phyloP scores from a whole-genome alignment of 2,113 vertebrate genomes.

The Scortum barcoo region DNA sequence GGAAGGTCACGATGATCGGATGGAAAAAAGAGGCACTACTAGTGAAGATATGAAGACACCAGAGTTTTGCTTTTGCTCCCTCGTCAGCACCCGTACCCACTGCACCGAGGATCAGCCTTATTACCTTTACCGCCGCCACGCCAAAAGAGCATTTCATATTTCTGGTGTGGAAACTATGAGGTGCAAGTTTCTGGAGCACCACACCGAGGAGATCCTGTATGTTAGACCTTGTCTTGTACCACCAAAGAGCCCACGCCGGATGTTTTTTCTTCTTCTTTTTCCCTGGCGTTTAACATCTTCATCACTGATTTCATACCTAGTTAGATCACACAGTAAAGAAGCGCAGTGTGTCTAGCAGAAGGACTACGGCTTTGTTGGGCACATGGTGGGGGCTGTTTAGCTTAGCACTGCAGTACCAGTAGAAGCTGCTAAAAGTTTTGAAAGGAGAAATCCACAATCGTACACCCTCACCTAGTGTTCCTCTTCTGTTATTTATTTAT shows the following conservation, averaged over 20 bases:
- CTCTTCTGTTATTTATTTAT: no score
- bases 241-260: background rate
- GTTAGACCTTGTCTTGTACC: background rate
- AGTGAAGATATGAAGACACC: constrained; percentile 76
- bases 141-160: constrained; percentile 13
- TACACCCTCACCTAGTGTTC: constrained; percentile 19
- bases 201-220: background rate
- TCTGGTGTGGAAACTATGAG: constrained; percentile 20
- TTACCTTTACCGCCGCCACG: background rate
- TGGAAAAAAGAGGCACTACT: constrained; percentile 83
- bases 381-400: background rate
- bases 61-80: constrained; percentile 56
- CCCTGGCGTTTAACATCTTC: background rate
- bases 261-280: background rate
- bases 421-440: background rate
- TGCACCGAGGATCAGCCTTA: background rate
- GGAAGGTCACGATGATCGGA: constrained; percentile 51
- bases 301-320: constrained; percentile 10
- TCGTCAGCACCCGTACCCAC: constrained; percentile 33
- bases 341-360: constrained; percentile 16
- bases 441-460: constrained; percentile 23
- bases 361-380: constrained; percentile 27
- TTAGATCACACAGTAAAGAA: constrained; percentile 32
- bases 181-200: constrained; percentile 10
- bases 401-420: constrained; percentile 3